Conservation (phyloP, 2,113 vertebrate species). For the Tricholaema leucomelas region DNA sequence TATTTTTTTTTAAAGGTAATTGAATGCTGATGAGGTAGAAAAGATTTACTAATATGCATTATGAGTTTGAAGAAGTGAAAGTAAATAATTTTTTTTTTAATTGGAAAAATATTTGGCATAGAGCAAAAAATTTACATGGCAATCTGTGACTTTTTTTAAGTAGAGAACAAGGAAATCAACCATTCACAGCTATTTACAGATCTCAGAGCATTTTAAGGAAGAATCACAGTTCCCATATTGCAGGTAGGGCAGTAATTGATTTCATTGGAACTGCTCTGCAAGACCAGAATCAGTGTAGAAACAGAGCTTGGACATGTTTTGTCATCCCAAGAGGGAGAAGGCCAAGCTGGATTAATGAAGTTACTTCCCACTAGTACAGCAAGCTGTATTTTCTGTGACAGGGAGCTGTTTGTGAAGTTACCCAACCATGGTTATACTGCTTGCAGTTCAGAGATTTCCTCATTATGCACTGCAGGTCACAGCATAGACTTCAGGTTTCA, state of each 20-base stretch:
- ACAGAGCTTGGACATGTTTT: neutral
- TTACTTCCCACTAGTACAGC: neutral
- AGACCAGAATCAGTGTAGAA: neutral
- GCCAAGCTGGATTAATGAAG: neutral
- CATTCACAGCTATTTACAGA: neutral
- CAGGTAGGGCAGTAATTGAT: neutral
- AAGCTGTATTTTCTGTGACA: neutral
- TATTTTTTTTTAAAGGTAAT: neutral
- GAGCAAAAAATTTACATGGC: neutral
- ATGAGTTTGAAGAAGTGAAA: neutral
- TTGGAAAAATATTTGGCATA: neutral
- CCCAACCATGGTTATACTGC: neutral
- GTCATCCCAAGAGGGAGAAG: neutral
- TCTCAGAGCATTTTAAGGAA: neutral
- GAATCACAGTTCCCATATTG: neutral
- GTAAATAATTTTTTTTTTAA: neutral
- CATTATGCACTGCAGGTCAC: neutral
- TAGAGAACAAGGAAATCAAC: neutral
- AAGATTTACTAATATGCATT: neutral
- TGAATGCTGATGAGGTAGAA: neutral
- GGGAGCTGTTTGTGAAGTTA: neutral
- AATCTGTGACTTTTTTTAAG: neutral
- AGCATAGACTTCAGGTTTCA: neutral
- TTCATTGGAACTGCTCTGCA: neutral
- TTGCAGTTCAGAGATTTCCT: neutral